Base-by-base conservation (phyloP, 2,888 invertebrate genomes). In the Itoplectis maculator region DNA sequence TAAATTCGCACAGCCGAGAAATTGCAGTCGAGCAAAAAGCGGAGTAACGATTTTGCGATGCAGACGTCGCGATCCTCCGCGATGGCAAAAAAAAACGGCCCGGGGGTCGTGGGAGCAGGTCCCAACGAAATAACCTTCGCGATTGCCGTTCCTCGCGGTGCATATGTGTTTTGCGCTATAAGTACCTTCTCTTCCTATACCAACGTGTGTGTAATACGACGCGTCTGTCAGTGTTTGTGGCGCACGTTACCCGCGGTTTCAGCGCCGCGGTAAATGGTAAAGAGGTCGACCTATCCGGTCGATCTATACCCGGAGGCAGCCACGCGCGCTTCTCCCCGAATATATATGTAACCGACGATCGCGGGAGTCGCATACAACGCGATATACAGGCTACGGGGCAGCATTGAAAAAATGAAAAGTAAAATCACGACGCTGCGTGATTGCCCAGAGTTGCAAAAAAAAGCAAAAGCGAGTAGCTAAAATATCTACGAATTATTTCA, bases 201-300 rank as follows among this genome's bases (percentile, higher is more conserved):
- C n/a, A 47, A 66, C 29, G 29, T 76, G 20, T 59, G 51, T 72
- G n/a, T n/a, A n/a, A 75, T 37, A 18, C n/a, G 59, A 29, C 15
- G 9, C 18, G 63, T 61, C 20, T n/a, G n/a, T n/a, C n/a, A n/a
- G n/a, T n/a, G n/a, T n/a, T n/a, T n/a, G n/a, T n/a, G n/a, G n/a
- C n/a, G n/a, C n/a, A n/a, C n/a, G n/a, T n/a, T n/a, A n/a, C n/a
- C n/a, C n/a, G n/a, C n/a, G n/a, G n/a, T n/a, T n/a, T n/a, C n/a
- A n/a, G n/a, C n/a, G n/a, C n/a, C 54, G 47, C 37, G 56, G 70
- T 74, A 70, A 74, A 81, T 78, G 74, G 69, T 78, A 82, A 82
- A 79, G 82, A 78, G 82, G 82, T 82, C 82, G 82, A 54, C 74
- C 82, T 78, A 82, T 82, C 74, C 74, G 82, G 63, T 82, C 78